A percentile compares a stretch with the other conserved stretches of the same genome.
Conservation (phyloP, 1,140 invertebrate species). For the Trinorchestia longiramus region DNA sequence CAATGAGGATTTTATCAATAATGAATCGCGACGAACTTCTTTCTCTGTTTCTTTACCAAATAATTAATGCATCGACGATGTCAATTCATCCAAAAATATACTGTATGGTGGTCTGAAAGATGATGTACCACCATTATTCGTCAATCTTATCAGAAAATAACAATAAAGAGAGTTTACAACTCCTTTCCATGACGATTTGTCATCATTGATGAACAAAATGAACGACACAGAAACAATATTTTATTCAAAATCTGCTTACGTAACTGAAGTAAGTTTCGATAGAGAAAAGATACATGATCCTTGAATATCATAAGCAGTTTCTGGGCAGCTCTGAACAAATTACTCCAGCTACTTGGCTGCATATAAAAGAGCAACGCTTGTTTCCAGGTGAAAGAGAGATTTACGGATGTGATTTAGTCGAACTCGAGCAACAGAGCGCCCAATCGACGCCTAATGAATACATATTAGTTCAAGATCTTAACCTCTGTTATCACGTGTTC, state of each 20-base stretch:
- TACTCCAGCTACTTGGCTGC: neutral
- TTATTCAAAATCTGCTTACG: neutral
- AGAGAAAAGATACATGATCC: neutral
- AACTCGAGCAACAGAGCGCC: neutral
- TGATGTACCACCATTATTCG: too few relatives aligned
- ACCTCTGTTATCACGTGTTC: neutral
- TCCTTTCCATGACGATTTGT: neutral
- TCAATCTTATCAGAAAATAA: neutral
- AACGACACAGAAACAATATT: neutral
- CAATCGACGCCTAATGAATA: neutral
- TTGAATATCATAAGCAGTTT: neutral
- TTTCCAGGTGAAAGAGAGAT: neutral
- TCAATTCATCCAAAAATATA: too few relatives aligned
- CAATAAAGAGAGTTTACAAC: neutral
- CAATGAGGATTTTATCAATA: too few relatives aligned
- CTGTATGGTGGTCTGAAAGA: too few relatives aligned
- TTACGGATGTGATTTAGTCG: neutral
- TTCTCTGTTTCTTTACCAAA: too few relatives aligned
- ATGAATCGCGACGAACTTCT: too few relatives aligned
- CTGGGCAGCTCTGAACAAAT: neutral
- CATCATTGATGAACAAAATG: neutral
- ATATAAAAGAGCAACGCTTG: neutral
- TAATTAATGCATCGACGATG: too few relatives aligned
- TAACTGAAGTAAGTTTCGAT: neutral
- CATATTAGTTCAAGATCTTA: neutral